Evolutionary conservation across 1,140 invertebrate genomes (phyloP), one percentile per base, ranked within the genome.

Genomic region (Schlechtendalia chinensis): DNA sequence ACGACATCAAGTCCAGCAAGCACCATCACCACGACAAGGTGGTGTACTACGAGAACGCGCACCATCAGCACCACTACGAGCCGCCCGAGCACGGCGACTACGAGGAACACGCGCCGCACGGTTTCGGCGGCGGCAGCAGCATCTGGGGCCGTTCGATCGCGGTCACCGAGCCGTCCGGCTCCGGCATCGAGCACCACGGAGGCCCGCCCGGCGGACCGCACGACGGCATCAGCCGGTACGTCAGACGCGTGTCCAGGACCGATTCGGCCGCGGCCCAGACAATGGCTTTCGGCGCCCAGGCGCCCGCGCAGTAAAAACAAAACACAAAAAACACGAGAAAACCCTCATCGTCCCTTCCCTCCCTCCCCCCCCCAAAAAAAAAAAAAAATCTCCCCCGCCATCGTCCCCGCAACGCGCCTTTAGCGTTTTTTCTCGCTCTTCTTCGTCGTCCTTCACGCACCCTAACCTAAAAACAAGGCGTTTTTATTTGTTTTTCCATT

Each of bases 1-100:
- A 81, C 75, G 82, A 82, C 24, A 82, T 82, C 71, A 82, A 82
- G 24, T 59, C 58, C 16, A 24, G 61, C 19, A 82, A 82, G 22
- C 54, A 72, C 24, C 63, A 72, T 11, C 65, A 81, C 53, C 81
- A 82, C 79, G 81, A 82, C 79, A 81, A 83, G 61, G 83, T 84
- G 14, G 83, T 84, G 45, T 84, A 84, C 72, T 84, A 84, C 81
- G 84, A 84, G 69, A 84, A 84, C 53, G 84, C 83, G 56, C 84
- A 84, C 59, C 84, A 84, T 54, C 83, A 83, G 53, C 84, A 84
- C 69, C 83, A 83, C 79, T 84, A 84, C 56, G 83, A 84, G 74
- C 82, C 82, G n/a, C 82, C 83, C 58, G 82, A 84, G 69, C 82
- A 83, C 82, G 58, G 69, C 2, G 83, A 83, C n/a, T 82, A 83